These are phyloP conservation scores for Drosophila villosipedis DNA, from an alignment of 2,888 invertebrate species.

Conservation along the genomic window DNA sequence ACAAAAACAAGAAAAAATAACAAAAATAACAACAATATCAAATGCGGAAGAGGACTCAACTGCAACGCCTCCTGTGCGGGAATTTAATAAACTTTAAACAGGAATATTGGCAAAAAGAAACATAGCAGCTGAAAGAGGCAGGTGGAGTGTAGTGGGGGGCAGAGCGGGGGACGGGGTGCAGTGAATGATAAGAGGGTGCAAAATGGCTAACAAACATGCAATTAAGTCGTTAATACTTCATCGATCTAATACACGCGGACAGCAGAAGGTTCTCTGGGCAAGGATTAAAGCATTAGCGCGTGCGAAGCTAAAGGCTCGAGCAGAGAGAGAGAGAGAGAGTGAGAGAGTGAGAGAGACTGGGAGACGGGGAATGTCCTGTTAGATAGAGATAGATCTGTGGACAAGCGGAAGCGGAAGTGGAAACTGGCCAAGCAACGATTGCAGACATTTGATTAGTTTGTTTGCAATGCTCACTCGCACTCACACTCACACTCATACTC, in stretches of 20 bases:
- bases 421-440: slow-evolving; percentile 62
- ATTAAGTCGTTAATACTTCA: slow-evolving; percentile 85
- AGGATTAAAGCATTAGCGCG: slow-evolving; percentile 83
- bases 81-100: slow-evolving; percentile 68
- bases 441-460: slow-evolving; percentile 84
- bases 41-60: slow-evolving; percentile 32
- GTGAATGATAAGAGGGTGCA: slow-evolving; percentile 10
- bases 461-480: slow-evolving; percentile 45
- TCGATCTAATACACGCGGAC: slow-evolving; percentile 82
- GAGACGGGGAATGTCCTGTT: slow-evolving; percentile 11
- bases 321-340: slow-evolving; percentile 26
- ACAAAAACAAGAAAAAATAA: background rate
- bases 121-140: slow-evolving; percentile 3
- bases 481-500: background rate
- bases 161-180: background rate
- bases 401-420: slow-evolving; percentile 56
- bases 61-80: slow-evolving; percentile 66
- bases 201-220: slow-evolving; percentile 84
- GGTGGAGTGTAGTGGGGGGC: background rate
- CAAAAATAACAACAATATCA: background rate
- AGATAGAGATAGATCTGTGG: background rate
- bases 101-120: slow-evolving; percentile 22
- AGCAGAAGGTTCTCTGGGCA: slow-evolving; percentile 50
- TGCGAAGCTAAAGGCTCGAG: slow-evolving; percentile 38
- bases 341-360: slow-evolving; percentile 21